Percentiles rank a stretch among this genome's conserved stretches.
Conservation (phyloP, 1,140 invertebrate genomes). For the Dryas iulia region DNA sequence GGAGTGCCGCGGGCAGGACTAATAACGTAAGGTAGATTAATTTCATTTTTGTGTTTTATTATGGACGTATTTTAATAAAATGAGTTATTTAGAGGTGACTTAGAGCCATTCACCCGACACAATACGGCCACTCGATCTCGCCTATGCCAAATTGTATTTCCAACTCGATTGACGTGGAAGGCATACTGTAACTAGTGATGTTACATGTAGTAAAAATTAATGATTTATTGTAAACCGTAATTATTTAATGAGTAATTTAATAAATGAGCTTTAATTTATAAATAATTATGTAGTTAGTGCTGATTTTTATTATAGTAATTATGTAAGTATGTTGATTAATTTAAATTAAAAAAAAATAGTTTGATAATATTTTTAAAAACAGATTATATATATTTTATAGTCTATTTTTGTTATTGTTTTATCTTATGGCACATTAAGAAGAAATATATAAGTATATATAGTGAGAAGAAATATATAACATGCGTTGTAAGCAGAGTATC, state of each 20-base stretch:
- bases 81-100: slow-evolving; percentile 47
- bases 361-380: background rate
- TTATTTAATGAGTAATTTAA: background rate
- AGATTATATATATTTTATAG: background rate
- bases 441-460: too few species aligned
- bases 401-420: background rate
- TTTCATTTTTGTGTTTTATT: slow-evolving; percentile 60
- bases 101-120: slow-evolving; percentile 59
- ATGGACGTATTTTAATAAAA: slow-evolving; percentile 30
- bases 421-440: too few species aligned
- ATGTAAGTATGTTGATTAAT: background rate
- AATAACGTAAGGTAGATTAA: slow-evolving; percentile 64
- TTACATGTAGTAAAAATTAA: background rate
- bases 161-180: slow-evolving; percentile 80
- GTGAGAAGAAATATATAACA: too few species aligned
- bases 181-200: slow-evolving; percentile 61
- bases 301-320: background rate
- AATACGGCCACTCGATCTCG: slow-evolving; percentile 50
- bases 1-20: slow-evolving; percentile 65
- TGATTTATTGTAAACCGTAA: background rate
- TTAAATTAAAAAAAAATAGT: background rate
- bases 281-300: background rate
- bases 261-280: background rate
- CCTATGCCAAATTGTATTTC: slow-evolving; percentile 74
- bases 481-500: too few species aligned